phyloP scores from a whole-genome alignment of 2,113 vertebrate species.

The Apeltes quadracus region DNA sequence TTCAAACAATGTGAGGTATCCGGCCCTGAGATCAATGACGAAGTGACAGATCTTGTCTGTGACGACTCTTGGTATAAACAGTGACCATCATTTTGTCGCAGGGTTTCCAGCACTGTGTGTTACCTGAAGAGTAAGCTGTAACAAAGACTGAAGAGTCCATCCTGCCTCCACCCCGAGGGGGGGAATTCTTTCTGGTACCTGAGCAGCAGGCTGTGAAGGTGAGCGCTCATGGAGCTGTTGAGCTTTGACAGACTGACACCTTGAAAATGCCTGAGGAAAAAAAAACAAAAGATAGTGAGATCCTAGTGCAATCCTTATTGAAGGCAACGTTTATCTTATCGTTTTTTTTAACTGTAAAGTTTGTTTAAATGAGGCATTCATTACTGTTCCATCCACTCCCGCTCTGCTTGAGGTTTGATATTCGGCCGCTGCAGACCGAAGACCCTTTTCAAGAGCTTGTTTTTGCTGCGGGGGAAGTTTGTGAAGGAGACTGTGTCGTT shows the following conservation, averaged over 20 bases:
- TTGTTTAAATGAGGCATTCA: not conserved
- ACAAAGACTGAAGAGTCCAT: conserved; percentile 83
- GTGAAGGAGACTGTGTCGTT: conserved; percentile 75
- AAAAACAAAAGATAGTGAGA: not conserved
- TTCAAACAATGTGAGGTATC: conserved; percentile 82
- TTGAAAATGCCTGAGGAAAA: conserved; percentile 81
- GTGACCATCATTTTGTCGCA: not conserved
- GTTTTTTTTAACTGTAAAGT: not conserved
- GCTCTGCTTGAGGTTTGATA: conserved; percentile 71
- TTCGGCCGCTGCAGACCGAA: conserved; percentile 81
- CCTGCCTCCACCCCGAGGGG: conserved; percentile 76
- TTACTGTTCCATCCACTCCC: conserved; percentile 80
- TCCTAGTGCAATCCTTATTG: not conserved
- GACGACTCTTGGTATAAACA: not conserved
- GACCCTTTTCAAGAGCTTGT: conserved; percentile 79
- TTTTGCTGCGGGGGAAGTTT: conserved; percentile 76
- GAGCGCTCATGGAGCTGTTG: conserved; percentile 74
- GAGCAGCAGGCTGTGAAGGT: conserved; percentile 78
- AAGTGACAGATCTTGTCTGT: not conserved
- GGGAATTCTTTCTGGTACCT: conserved; percentile 32
- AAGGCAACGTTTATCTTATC: not conserved
- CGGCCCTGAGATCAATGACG: conserved; percentile 76
- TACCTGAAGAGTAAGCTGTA: conserved; percentile 87
- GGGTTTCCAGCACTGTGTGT: not conserved
- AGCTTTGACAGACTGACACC: conserved; percentile 75